Evolutionary conservation across 2,888 invertebrate species (phyloP), one percentile per base, ranked within the genome.

Genomic region (Entomobrya proxima): DNA sequence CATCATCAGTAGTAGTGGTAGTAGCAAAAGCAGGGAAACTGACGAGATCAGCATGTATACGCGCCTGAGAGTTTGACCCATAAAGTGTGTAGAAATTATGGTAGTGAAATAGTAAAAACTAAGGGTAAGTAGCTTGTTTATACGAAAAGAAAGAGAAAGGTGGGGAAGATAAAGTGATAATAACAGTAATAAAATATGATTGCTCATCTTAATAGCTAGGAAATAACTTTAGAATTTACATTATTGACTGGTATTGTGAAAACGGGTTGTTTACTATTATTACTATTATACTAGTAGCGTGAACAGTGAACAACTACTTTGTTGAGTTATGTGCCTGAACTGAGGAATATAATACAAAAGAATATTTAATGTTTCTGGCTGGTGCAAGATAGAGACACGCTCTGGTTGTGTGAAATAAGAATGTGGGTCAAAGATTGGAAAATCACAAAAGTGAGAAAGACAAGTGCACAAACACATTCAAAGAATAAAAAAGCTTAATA

Each of bases 21-120:
- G 44, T 67, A 40, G 44, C 67, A 67, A 40, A 69, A 40, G 15
- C 18, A 47, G 44, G 27, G 44, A 69, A 40, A 44, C 44, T 44
- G 30, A 69, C 40, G 24, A 15, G 69, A 40, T 69, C 64, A 67
- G 78, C 67, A 78, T 67, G 78, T 40, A 47, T 64, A 40, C 27
- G 61, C 64, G 77, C 21, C 67, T 58, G 52, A 47, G 64, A 47
- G 50, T 67, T 64, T 47, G 78, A 67, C 52, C 78, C 64, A 78
- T 67, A 78, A 78, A 76, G 58, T 74, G 74, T 74, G 52, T 50
- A 74, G 44, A 69, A 69, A 69, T 44, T 44, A 69, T 44, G 4
- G 69, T 69, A 69, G 69, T 69, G 69, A 69, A n/a, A 21, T 69
- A 44, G 69, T 69, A 40, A 67, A 61, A 21, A 18, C 27, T 47